Conservation (phyloP, 2,113 vertebrate species). For the Pleuronectes platessa region DNA sequence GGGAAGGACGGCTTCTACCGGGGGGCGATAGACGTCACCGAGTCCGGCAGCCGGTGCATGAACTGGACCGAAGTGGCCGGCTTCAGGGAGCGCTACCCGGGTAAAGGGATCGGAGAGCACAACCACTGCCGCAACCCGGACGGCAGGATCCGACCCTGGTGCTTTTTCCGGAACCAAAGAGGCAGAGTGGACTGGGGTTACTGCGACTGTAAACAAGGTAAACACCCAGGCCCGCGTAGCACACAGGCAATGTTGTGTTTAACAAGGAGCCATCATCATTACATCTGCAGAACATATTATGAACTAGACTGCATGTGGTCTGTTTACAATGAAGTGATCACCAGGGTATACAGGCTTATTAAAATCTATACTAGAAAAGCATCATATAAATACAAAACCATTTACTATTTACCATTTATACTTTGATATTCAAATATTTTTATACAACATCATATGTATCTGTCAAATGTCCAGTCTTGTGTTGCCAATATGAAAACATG, state of each 20-base stretch:
- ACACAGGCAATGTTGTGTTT: not conserved
- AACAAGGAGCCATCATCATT: not conserved
- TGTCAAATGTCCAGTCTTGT: no score
- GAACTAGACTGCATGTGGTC: no score
- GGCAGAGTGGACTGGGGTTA: constrained; percentile 88
- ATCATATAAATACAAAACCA: no score
- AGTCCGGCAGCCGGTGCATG: constrained; percentile 84
- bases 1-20: constrained; percentile 79
- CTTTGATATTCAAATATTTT: no score
- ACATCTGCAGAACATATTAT: not conserved
- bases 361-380: no score
- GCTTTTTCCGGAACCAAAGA: constrained; percentile 80
- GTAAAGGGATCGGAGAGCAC: constrained; percentile 83
- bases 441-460: no score
- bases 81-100: constrained; percentile 79
- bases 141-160: constrained; percentile 86
- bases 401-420: no score
- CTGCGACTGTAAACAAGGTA: constrained; percentile 90
- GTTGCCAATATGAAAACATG: not conserved
- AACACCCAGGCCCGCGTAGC: constrained; percentile 43
- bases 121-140: constrained; percentile 87
- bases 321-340: no score
- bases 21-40: constrained; percentile 84
- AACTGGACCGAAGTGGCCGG: constrained; percentile 86
- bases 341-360: no score